Evolutionary conservation across 2,888 invertebrate species (phyloP).

Genomic region (Aphodius granarius): DNA sequence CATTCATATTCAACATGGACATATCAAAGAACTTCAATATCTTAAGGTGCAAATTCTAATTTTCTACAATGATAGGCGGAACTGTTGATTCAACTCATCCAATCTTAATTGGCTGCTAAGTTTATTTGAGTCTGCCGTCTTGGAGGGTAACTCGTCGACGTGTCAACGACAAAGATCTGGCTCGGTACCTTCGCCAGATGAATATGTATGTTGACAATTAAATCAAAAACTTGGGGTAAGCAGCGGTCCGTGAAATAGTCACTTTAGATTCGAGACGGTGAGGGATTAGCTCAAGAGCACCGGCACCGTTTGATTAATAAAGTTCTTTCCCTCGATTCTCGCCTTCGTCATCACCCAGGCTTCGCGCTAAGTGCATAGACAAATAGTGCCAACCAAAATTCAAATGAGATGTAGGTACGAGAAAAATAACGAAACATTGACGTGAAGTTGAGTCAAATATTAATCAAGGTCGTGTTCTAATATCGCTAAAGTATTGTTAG

Average conservation of each 20-base stretch:
- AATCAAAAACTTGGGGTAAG: conserved; percentile 14
- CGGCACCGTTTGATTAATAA: conserved; percentile 8
- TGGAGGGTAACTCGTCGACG: neutral
- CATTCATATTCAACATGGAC: too few relatives aligned
- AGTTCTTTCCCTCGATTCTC: conserved; percentile 4
- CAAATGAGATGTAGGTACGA: neutral
- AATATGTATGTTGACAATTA: conserved; percentile 13
- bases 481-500: too few relatives aligned
- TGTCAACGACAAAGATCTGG: neutral
- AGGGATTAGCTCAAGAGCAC: conserved; percentile 9
- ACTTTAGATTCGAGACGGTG: conserved; percentile 2
- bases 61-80: neutral
- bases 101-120: neutral
- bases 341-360: neutral
- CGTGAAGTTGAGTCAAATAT: too few relatives aligned
- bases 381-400: neutral
- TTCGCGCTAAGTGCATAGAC: neutral
- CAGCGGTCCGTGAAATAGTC: conserved; percentile 13
- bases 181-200: neutral
- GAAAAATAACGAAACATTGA: neutral
- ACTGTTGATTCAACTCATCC: neutral
- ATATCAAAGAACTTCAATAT: too few relatives aligned
- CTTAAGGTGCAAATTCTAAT: neutral
- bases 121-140: neutral
- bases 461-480: too few relatives aligned